Conservation (phyloP, 1,140 invertebrate genomes). For the Propsilocerus akamusi region DNA sequence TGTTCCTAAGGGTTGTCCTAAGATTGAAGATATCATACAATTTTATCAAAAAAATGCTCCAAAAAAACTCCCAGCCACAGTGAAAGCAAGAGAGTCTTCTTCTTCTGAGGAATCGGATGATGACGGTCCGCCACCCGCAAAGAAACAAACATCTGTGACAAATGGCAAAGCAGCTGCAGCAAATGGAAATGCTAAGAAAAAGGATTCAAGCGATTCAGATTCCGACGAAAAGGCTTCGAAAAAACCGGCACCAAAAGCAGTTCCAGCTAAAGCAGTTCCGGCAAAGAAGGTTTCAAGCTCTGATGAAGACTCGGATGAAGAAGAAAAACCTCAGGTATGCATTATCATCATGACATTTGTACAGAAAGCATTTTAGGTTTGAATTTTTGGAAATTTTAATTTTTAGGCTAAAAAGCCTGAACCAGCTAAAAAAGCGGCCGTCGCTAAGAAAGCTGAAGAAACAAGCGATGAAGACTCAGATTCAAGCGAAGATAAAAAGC, state of each 20-base stretch:
- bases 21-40: constrained; percentile 26
- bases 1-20: constrained; percentile 29
- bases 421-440: constrained; percentile 13
- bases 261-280: constrained; percentile 8
- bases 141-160: constrained; percentile 6
- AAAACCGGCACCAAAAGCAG: constrained; percentile 6
- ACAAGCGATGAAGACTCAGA: constrained; percentile 9
- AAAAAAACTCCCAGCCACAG: constrained; percentile 23
- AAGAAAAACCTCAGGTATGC: constrained; percentile 16
- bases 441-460: constrained; percentile 13
- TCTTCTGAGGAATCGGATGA: constrained; percentile 10
- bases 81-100: constrained; percentile 8
- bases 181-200: constrained; percentile 2
- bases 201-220: neutral
- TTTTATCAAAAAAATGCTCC: constrained; percentile 27
- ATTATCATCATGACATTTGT: too few species aligned
- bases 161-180: neutral
- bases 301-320: constrained; percentile 21
- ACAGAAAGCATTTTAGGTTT: too few species aligned
- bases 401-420: constrained; percentile 15
- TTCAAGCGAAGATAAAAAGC: constrained; percentile 9
- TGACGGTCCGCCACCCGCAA: constrained; percentile 8
- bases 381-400: too few species aligned
- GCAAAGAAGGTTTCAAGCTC: constrained; percentile 12
- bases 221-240: neutral